A percentile compares a stretch with the other conserved stretches of the same genome.
Conservation (phyloP, 1,140 invertebrate species). For the Mamestra configurata region DNA sequence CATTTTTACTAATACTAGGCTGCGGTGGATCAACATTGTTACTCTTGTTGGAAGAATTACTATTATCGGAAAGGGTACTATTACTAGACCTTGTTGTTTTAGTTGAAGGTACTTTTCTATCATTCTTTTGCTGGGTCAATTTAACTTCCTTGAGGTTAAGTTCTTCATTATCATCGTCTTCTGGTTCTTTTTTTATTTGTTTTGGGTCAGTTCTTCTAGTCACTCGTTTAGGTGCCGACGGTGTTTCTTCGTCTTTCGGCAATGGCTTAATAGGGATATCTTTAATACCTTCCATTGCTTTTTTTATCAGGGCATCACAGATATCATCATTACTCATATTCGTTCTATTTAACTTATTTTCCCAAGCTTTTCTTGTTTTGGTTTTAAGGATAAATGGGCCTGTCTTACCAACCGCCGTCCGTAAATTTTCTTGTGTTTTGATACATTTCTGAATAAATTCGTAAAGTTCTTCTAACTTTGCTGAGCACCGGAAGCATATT, state of each 20-base stretch:
- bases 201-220: constrained; percentile 40
- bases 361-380: constrained; percentile 76
- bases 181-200: constrained; percentile 28
- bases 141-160: constrained; percentile 17
- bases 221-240: constrained; percentile 37
- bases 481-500: constrained; percentile 86
- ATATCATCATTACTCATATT: constrained; percentile 86
- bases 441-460: constrained; percentile 86
- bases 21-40: constrained; percentile 4
- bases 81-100: constrained; percentile 8
- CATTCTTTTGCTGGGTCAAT: background rate
- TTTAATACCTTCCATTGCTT: constrained; percentile 83
- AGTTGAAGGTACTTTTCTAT: background rate
- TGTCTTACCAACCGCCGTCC: constrained; percentile 68
- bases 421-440: constrained; percentile 78
- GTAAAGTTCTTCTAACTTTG: constrained; percentile 85
- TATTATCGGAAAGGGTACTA: background rate
- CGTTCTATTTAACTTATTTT: constrained; percentile 81
- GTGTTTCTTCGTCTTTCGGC: constrained; percentile 55
- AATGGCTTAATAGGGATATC: constrained; percentile 67
- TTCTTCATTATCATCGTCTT: constrained; percentile 43
- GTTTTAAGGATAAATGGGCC: constrained; percentile 63
- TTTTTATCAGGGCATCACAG: constrained; percentile 83
- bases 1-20: background rate
- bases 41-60: background rate